A percentile compares a stretch with the other conserved stretches of the same genome.
Evolutionary conservation across 2,113 vertebrate genomes (phyloP).

Genomic region (Eurypyga helias): DNA sequence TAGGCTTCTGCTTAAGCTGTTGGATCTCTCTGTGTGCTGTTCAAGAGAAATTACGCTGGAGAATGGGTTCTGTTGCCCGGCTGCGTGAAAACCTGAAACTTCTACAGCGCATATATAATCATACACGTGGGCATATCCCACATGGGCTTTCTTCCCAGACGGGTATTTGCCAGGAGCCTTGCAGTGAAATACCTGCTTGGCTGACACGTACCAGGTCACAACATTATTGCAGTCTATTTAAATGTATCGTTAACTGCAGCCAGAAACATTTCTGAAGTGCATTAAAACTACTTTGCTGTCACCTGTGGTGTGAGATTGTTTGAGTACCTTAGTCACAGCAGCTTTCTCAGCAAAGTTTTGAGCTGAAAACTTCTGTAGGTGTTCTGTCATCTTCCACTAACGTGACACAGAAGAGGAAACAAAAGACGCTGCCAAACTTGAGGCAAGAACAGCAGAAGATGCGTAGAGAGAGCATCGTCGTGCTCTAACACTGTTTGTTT

Average conservation of each 20-base stretch:
- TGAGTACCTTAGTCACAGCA: neutral
- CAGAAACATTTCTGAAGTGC: neutral
- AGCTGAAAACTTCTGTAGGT: neutral
- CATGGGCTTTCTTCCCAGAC: neutral
- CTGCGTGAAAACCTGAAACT: neutral
- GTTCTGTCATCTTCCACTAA: neutral
- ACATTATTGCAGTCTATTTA: neutral
- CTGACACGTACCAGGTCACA: neutral
- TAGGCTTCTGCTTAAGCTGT: neutral
- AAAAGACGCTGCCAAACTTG: too few species aligned
- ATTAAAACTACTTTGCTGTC: neutral
- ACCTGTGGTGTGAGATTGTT: neutral
- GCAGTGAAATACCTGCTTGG: neutral
- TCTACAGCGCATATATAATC: neutral
- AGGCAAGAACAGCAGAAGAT: neutral
- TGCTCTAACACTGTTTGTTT: neutral
- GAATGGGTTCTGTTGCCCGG: neutral
- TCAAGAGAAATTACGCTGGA: neutral
- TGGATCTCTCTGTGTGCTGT: neutral
- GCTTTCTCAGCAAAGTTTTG: neutral
- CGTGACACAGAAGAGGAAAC: neutral
- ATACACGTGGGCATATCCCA: neutral
- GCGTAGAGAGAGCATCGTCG: accelerated
- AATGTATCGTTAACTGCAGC: neutral
- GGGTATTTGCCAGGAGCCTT: neutral